phyloP scores from a whole-genome alignment of 2,888 invertebrate species.

The Drosophila phalerata region DNA sequence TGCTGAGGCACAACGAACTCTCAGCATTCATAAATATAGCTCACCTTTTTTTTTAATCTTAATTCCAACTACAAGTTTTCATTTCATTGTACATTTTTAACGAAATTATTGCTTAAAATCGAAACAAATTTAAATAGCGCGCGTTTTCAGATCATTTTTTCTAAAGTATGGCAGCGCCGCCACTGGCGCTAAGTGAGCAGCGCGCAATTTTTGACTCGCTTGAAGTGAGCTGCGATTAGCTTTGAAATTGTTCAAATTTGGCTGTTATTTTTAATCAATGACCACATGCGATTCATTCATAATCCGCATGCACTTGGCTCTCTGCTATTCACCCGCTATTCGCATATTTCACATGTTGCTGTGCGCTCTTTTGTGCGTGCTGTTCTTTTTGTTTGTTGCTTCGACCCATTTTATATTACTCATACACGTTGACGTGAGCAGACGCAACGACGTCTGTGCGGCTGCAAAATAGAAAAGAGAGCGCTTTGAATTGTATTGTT shows the following conservation, averaged over 20 bases:
- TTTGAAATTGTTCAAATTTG: constrained; percentile 15
- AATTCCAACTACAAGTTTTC: neutral
- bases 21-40: too few species aligned
- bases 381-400: constrained; percentile 38
- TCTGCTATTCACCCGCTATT: constrained; percentile 24
- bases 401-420: constrained; percentile 42
- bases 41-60: too few species aligned
- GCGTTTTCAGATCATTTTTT: too few species aligned
- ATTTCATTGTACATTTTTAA: neutral
- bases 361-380: constrained; percentile 35
- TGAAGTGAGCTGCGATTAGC: constrained; percentile 29
- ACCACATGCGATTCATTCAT: constrained; percentile 29
- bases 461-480: constrained; percentile 44
- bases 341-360: constrained; percentile 37
- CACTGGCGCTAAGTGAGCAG: constrained; percentile 34
- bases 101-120: too few species aligned
- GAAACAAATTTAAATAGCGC: too few species aligned
- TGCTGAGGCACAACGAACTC: too few species aligned
- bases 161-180: constrained; percentile 32
- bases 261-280: constrained; percentile 33
- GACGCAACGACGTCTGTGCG: constrained; percentile 59
- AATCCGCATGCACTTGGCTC: constrained; percentile 11
- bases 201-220: constrained; percentile 18
- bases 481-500: constrained; percentile 66
- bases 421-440: constrained; percentile 60